Base-by-base conservation (phyloP, 2,113 vertebrate species). In the Axis porcinus region DNA sequence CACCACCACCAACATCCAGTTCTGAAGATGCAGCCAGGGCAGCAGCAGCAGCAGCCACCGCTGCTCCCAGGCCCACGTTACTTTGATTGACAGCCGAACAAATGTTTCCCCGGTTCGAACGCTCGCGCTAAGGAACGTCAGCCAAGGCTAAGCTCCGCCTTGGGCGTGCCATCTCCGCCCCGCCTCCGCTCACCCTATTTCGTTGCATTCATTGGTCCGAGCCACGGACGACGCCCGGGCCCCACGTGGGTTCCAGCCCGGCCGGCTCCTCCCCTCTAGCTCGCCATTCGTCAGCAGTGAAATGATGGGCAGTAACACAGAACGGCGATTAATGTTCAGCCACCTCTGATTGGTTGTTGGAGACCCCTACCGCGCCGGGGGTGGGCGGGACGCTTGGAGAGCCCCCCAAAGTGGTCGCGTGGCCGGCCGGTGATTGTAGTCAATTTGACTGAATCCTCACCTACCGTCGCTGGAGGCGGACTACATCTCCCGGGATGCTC, bases 51-150 rank as follows among this genome's bases (percentile, higher is more conserved):
- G 95, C 45, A 0, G 93, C 95, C 64, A 96, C 93, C 87, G 94
- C 96, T 96, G 78, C 97, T 96, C 88, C 28, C 2, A 62, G 91
- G 60, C 99, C 99, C 99, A 99, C 99, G 99, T 99, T 99, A 99
- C 99, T 99, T 99, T 99, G 99, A 99, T 99, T 99, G 99, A 99
- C 99, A 99, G 99, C 93, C 98, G 98, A 99, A 99, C 99, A 99
- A 99, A 99, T 98, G 99, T 99, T 99, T 99, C 99, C 97, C 98
- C 98, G 99, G 99, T 99, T 99, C 99, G 98, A 99, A 98, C 97
- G 99, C 99, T 99, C 98, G 98, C 98, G 98, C 99, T 98, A 95
- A 98, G 98, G 98, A 98, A 98, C 98, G 64, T 97, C 98, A 97
- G 97, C 98, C 96, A 97, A 94, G 96, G 94, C 95, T 9, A 98